Conservation (phyloP, 2,797 vertebrate species). For the Merluccius polli region DNA sequence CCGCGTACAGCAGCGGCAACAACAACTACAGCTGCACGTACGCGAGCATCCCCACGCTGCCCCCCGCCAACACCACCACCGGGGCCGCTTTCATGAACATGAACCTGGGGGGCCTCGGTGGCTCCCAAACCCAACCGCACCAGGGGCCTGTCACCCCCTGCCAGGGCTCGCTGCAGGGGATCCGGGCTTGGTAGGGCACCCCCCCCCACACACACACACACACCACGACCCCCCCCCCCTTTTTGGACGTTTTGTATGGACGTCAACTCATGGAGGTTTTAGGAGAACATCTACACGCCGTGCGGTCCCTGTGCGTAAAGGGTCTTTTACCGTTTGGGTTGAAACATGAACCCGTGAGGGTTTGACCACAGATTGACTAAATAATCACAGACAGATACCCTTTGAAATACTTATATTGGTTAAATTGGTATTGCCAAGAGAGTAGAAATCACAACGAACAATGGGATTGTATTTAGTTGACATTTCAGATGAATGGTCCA, state of each 20-base stretch:
- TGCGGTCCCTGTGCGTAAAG: neutral
- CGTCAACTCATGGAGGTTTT: neutral
- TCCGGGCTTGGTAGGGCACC: slow-evolving; percentile 85
- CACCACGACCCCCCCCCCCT: neutral
- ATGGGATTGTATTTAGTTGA: neutral
- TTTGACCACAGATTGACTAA: neutral
- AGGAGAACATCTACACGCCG: neutral
- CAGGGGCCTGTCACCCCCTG: slow-evolving; percentile 78
- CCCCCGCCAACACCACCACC: slow-evolving; percentile 43
- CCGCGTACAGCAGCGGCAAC: slow-evolving; percentile 68
- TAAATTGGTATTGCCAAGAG: neutral
- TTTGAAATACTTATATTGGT: neutral
- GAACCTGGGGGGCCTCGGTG: slow-evolving; percentile 75
- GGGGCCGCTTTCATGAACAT: slow-evolving; percentile 81
- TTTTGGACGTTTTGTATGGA: neutral
- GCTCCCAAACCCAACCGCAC: slow-evolving; percentile 72
- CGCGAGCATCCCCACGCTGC: slow-evolving; percentile 65
- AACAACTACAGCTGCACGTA: slow-evolving; percentile 85
- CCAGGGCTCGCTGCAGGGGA: slow-evolving; percentile 86
- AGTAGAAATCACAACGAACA: neutral
- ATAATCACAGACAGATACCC: neutral
- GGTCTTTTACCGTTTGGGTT: neutral
- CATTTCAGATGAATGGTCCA: neutral
- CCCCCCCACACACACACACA: neutral
- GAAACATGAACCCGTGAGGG: too few species aligned